Evolutionary conservation across 2,888 invertebrate species (phyloP), one percentile per base, ranked within the genome.

Genomic region (Troglohyphantes excavatus): DNA sequence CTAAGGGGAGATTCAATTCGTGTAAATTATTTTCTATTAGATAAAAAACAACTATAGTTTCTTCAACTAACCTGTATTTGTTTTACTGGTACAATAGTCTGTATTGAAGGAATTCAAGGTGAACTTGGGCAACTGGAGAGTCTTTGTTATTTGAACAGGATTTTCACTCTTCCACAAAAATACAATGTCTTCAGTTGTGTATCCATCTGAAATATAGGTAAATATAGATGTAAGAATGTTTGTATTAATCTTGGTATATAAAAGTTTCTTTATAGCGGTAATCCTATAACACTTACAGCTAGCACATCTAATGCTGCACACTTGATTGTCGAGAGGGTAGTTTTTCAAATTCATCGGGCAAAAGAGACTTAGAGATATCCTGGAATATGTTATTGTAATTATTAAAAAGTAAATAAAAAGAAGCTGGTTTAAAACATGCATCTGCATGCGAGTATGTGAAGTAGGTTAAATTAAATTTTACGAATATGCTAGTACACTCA

Each of bases 321-420:
- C 96, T 95, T 99, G 99, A 93, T 97, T 96, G 94, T 99, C 99
- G 94, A 99, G 94, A 6, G 99, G 99, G 94, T 99, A 99, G 92
- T 98, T 95, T 94, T 98, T 98, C 92, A 99, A 95, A 94, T 98
- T 97, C 99, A 99, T 99, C 90, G 98, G 98, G 93, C 99, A 99
- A 84, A 98, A 97, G 92, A 99, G 95, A 78, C 98, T 98, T 93
- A 99, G 95, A 59, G 99, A 98, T 94, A 99, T 97, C 94, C 99
- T 97, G 19, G 29, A 61, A 92, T 39, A 39, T 11, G 13, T 39
- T 13, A 39, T 39, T n/a, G n/a, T n/a, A n/a, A n/a, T n/a, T n/a
- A n/a, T n/a, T n/a, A n/a, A n/a, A n/a, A n/a, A n/a, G n/a, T n/a
- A n/a, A n/a, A n/a, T n/a, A n/a, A n/a, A n/a, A n/a, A n/a, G n/a